Evolutionary conservation across 2,888 invertebrate genomes (phyloP), one percentile per base, ranked within the genome.

Genomic region (Eretmocerus hayati): DNA sequence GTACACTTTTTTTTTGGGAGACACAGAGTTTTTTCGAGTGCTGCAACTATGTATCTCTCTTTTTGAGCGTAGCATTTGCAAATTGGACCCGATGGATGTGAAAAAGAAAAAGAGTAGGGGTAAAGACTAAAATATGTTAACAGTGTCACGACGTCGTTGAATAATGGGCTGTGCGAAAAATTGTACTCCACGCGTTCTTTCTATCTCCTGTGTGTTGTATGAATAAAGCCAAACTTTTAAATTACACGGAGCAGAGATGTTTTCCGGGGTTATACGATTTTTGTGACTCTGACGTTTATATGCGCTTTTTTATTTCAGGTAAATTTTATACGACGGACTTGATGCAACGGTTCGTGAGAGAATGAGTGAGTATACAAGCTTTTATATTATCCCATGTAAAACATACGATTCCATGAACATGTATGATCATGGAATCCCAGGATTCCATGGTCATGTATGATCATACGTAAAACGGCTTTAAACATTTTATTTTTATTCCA

Each of bases 161-260:
- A 37, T 45, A 45, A 49, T 49, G 49, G 36, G 35, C 20, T n/a
- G 40, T 23, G 44, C 30, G 15, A 49, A 49, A 49, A 49, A 44
- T 44, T 40, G 40, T 21, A 18, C 30, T 13, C 33, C 6, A 18
- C 30, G 19, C 5, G 22, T 15, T 36, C 15, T 23, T 45, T 13
- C 32, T 26, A 11, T 26, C 8, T 26, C 11, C 11, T 26, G 8
- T 11, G 8, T 11, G 6, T 26, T 26, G 6, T 11, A 26, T n/a
- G 35, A 26, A 46, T 40, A 41, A 35, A 46, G 19, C 31, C 9
- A 20, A 38, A 42, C 15, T 48, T 48, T 48, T 42, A 39, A 37
- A 48, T 41, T 45, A 41, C 31, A 40, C 36, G 37, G 30, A 18
- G 9, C 39, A 6, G 21, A 21, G 18, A 35, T 35, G n/a, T n/a